Percentiles rank a stretch among this genome's conserved stretches.
Conservation (phyloP, 2,797 vertebrate species). For the Intellagama lesueurii region DNA sequence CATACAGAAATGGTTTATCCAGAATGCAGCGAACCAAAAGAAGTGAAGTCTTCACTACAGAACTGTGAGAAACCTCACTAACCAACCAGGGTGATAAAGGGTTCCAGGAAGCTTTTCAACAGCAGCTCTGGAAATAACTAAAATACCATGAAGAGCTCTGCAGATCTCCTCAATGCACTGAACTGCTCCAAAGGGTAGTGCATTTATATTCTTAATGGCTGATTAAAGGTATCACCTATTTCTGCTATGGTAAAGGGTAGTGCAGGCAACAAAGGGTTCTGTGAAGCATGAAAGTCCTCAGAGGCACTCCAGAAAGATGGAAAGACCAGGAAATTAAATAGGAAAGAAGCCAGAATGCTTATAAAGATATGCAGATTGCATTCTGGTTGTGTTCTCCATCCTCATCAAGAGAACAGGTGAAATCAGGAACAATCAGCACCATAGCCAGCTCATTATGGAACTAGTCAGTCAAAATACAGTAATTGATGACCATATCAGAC, state of each 20-base stretch:
- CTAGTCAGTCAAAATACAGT: neutral
- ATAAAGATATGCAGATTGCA: neutral
- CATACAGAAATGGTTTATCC: neutral
- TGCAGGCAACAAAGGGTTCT: neutral
- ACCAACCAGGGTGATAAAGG: neutral
- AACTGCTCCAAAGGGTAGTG: neutral
- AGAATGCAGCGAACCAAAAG: neutral
- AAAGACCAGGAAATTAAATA: neutral
- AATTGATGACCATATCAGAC: neutral
- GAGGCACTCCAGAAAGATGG: neutral
- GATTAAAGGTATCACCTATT: no score
- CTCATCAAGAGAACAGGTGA: neutral
- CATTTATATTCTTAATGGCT: no score
- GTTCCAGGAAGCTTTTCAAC: neutral
- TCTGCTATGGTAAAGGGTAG: neutral
- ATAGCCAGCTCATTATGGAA: neutral
- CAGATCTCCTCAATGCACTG: neutral
- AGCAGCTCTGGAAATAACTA: no score
- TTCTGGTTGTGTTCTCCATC: neutral
- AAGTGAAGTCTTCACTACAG: neutral
- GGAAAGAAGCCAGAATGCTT: neutral
- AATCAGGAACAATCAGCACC: neutral
- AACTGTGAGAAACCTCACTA: neutral
- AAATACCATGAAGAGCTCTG: neutral
- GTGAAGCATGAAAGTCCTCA: neutral